These are phyloP conservation scores for Dicentrarchus labrax DNA, from an alignment of 2,113 vertebrate genomes.

Conservation along the genomic window DNA sequence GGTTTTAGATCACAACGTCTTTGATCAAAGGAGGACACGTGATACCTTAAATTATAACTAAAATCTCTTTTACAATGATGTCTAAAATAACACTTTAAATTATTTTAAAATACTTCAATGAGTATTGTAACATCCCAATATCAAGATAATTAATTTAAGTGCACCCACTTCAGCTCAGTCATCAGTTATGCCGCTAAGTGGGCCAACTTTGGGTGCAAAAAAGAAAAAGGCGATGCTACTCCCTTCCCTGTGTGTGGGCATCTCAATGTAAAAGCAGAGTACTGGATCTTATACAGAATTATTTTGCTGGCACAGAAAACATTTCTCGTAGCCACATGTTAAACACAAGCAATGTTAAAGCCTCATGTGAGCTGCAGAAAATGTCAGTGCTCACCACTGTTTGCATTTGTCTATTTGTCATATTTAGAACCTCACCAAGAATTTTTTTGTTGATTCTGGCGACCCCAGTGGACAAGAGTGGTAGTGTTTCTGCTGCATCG, in stretches of 20 bases:
- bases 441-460: too few species aligned
- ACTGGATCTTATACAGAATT: background rate
- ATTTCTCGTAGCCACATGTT: background rate
- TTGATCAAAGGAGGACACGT: background rate
- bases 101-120: too few species aligned
- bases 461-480: too few species aligned
- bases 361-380: background rate
- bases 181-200: background rate
- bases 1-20: background rate
- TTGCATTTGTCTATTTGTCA: background rate
- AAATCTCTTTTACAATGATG: background rate
- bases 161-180: background rate
- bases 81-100: too few species aligned
- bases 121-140: background rate
- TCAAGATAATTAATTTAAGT: background rate
- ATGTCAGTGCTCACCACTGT: background rate
- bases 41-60: background rate
- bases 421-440: background rate
- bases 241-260: background rate
- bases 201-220: too few species aligned
- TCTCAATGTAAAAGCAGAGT: background rate
- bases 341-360: background rate
- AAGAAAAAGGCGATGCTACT: too few species aligned
- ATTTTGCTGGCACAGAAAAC: background rate
- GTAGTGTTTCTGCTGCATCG: too few species aligned